These are phyloP conservation scores for Dasyurus viverrinus DNA, from an alignment of 2,113 vertebrate species.

Conservation along the genomic window DNA sequence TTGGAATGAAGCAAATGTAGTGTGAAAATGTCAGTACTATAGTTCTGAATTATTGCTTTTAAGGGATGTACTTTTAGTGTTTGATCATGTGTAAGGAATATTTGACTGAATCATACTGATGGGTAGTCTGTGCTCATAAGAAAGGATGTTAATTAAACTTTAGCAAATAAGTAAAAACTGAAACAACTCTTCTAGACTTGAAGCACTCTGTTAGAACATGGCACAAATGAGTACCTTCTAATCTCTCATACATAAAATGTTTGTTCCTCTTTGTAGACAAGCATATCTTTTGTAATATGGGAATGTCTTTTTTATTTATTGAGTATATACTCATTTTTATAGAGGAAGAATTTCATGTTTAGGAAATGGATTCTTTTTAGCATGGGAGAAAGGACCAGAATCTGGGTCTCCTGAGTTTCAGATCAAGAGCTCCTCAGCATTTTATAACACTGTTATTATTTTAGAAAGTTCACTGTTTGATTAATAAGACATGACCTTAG, in stretches of 20 bases:
- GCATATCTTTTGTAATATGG: neutral
- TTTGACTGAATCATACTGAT: slow-evolving; percentile 9
- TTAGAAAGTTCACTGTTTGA: neutral
- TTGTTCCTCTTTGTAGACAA: neutral
- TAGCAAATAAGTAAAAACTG: slow-evolving; percentile 11
- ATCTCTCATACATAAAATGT: neutral
- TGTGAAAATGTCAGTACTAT: slow-evolving; percentile 62
- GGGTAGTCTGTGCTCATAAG: slow-evolving; percentile 35
- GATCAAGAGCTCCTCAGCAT: neutral
- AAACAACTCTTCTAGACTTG: neutral
- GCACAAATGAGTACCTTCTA: neutral
- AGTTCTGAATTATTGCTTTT: slow-evolving; percentile 62
- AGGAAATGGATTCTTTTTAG: neutral
- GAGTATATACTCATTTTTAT: neutral
- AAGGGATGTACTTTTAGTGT: slow-evolving; percentile 49
- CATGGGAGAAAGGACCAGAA: neutral
- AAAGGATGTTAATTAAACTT: slow-evolving; percentile 4
- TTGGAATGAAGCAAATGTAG: slow-evolving; percentile 66
- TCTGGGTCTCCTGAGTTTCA: neutral
- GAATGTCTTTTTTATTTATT: neutral
- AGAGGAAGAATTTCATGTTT: neutral
- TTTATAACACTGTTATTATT: neutral
- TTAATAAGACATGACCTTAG: neutral
- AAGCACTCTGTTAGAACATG: neutral
- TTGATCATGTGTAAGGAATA: slow-evolving; percentile 43